A percentile compares a stretch with the other conserved stretches of the same genome.
phyloP scores from a whole-genome alignment of 2,797 vertebrate species.

The Phoxinus dragarum region DNA sequence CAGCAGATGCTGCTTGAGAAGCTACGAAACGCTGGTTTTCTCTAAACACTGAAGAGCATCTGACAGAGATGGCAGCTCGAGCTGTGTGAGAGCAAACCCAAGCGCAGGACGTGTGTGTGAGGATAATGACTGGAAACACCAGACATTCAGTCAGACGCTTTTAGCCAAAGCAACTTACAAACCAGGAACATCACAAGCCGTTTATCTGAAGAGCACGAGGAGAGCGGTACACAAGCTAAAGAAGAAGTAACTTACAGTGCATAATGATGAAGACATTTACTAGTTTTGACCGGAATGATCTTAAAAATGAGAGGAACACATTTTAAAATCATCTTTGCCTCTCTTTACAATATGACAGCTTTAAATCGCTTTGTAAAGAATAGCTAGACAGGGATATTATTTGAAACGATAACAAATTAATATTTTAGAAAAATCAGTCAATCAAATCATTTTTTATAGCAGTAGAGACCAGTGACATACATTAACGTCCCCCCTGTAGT shows the following conservation, averaged over 20 bases:
- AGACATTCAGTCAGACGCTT: constrained; percentile 7
- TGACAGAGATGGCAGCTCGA: not conserved
- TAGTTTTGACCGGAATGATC: no score
- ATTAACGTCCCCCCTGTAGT: no score
- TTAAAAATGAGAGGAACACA: no score
- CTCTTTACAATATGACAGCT: no score
- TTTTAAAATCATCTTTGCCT: no score
- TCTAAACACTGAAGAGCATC: not conserved
- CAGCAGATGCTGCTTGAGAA: not conserved
- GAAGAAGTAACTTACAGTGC: not conserved
- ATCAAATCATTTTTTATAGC: no score
- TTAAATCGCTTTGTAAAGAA: no score
- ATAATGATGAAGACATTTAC: no score
- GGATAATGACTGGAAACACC: constrained; percentile 14
- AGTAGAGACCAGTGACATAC: no score
- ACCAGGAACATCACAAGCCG: not conserved
- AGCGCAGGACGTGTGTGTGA: constrained; percentile 5
- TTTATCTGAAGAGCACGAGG: not conserved
- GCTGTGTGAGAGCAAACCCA: not conserved
- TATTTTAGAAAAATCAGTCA: no score
- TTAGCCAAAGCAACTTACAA: not conserved
- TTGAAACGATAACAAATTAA: no score
- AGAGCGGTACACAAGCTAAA: not conserved
- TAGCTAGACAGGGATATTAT: no score
- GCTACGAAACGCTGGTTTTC: not conserved